Percentiles rank a stretch among this genome's conserved stretches.
phyloP scores from a whole-genome alignment of 2,113 vertebrate genomes.

The Phyllostomus discolor region DNA sequence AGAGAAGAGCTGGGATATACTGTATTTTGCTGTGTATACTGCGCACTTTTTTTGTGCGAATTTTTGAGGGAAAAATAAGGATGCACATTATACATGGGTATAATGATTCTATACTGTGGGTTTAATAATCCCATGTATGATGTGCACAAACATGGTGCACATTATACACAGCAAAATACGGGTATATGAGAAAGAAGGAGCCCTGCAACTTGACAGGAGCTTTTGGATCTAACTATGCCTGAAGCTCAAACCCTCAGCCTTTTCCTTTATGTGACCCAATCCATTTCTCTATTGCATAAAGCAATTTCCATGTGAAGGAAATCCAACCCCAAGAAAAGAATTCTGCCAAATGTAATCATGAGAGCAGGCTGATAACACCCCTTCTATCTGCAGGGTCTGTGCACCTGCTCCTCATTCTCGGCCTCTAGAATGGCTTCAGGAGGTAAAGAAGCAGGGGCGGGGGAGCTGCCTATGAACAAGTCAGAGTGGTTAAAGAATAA shows the following conservation, averaged over 20 bases:
- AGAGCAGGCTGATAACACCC: neutral
- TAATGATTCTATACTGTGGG: no score
- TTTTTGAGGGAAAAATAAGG: no score
- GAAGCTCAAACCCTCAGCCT: neutral
- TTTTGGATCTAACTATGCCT: neutral
- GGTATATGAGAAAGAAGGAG: neutral
- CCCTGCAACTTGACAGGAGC: neutral
- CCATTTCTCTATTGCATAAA: neutral
- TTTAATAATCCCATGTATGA: no score
- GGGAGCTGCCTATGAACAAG: neutral
- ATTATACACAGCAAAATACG: no score
- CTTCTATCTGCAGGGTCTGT: neutral
- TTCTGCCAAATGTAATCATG: neutral
- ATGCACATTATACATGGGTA: no score
- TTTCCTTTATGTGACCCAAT: neutral
- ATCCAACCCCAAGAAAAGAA: constrained; percentile 2
- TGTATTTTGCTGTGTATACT: no score
- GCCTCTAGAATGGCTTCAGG: neutral
- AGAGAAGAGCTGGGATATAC: neutral
- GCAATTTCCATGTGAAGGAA: constrained; percentile 11
- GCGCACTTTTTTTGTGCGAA: no score
- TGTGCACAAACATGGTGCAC: no score
- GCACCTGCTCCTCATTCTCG: neutral
- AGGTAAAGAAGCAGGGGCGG: neutral
- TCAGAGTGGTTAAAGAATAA: neutral